Evolutionary conservation across 2,797 vertebrate species (phyloP), one percentile per base, ranked within the genome.

Genomic region (Rallus crepitans): DNA sequence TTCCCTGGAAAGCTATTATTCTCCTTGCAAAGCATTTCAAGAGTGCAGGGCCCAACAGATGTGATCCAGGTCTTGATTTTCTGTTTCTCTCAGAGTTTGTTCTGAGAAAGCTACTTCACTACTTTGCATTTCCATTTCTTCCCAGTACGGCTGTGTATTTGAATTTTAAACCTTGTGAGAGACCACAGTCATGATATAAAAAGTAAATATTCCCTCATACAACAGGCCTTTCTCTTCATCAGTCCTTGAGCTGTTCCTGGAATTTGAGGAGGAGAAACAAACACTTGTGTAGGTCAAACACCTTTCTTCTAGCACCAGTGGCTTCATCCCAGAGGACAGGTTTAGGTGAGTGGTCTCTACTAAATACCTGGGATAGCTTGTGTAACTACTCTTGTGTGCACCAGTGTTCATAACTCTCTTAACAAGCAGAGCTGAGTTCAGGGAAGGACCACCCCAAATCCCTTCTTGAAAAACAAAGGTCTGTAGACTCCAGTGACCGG

Each of bases 181-280:
- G 72, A 86, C 40, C 7, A 8, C 47, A n/a, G 25, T 70, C 2
- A 0, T 55, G 33, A 82, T 77, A 61, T 14, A 69, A 79, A 61
- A 87, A 77, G 56, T 45, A 85, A 93, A 89, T 68, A 66, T 5
- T 56, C 23, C 24, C 19, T 92, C 4, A 3, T 68, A 68, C 8
- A 84, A n/a, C 8, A 21, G 39, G 19, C 16, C 7, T 24, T 89
- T 87, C 55, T 70, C 24, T 63, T 76, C 40, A 47, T 78, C 14
- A 21, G 64, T 77, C 68, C 75, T 94, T 87, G 64, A 92, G 37
- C 52, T 92, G 73, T 80, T 25, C 64, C 56, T 95, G 89, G 88
- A 90, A 93, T 80, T 68, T 77, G 65, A 87, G 57, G 30, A 85
- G 48, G 63, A 93, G 70, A 91, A 91, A 42, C 53, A 91, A 96